phyloP scores from a whole-genome alignment of 2,113 vertebrate species.

The Chaetorhynchus papuensis region DNA sequence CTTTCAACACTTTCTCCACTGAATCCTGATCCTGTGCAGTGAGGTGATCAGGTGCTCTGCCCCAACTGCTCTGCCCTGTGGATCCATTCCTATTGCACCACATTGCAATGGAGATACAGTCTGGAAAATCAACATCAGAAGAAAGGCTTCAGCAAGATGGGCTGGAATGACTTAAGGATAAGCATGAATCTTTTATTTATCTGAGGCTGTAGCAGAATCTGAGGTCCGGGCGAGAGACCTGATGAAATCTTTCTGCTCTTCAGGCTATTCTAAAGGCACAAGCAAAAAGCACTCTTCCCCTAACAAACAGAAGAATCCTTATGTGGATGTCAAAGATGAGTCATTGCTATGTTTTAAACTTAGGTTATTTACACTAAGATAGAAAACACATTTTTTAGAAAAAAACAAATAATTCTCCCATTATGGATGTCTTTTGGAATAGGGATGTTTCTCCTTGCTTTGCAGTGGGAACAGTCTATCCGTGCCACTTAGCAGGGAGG shows the following conservation, averaged over 20 bases:
- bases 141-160: background rate
- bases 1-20: background rate
- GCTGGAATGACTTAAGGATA: background rate
- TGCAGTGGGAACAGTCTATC: background rate
- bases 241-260: background rate
- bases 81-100: background rate
- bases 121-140: background rate
- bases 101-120: accelerated
- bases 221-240: background rate
- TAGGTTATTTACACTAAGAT: background rate
- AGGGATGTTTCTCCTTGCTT: background rate
- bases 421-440: background rate
- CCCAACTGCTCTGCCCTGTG: background rate
- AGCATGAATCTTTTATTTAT: background rate
- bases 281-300: background rate
- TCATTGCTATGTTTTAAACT: background rate
- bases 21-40: background rate
- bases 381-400: background rate
- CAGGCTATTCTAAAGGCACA: background rate
- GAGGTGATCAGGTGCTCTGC: background rate
- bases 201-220: background rate
- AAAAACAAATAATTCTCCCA: background rate
- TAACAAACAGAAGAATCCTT: background rate
- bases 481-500: accelerated
- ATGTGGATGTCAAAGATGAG: background rate